Percentiles rank a stretch among this genome's conserved stretches.
Conservation (phyloP, 2,113 vertebrate genomes). For the Echinops telfairi region DNA sequence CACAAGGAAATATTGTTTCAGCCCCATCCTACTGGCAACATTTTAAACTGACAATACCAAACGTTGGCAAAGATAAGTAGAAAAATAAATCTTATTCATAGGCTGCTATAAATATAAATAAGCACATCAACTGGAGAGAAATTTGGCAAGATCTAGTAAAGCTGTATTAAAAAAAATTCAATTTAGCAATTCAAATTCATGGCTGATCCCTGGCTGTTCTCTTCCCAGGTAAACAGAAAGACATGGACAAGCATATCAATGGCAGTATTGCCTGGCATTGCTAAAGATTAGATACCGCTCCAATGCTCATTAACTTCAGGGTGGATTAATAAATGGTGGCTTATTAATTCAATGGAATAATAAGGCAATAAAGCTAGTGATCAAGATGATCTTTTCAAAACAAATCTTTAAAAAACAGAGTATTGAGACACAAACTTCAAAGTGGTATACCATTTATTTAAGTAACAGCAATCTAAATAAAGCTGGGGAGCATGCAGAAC, state of each 20-base stretch:
- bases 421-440: not conserved
- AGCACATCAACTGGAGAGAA: not conserved
- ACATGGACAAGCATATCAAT: not conserved
- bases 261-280: not conserved
- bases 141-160: not conserved
- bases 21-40: not conserved
- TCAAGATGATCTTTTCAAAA: not conserved
- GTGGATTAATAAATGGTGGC: not conserved
- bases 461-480: not conserved
- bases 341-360: not conserved
- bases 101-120: not conserved
- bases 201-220: not conserved
- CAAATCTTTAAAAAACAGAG: not conserved
- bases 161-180: not conserved
- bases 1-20: not conserved
- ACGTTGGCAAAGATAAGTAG: not conserved
- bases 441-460: not conserved
- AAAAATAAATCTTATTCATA: not conserved
- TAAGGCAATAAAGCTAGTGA: conserved; percentile 10
- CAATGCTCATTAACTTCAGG: not conserved
- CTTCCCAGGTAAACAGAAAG: not conserved
- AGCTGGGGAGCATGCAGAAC: not conserved
- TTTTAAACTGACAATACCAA: not conserved
- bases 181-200: not conserved
- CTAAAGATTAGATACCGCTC: not conserved